These are phyloP conservation scores for Eupithecia dodoneata DNA, from an alignment of 2,888 invertebrate species.

Conservation along the genomic window DNA sequence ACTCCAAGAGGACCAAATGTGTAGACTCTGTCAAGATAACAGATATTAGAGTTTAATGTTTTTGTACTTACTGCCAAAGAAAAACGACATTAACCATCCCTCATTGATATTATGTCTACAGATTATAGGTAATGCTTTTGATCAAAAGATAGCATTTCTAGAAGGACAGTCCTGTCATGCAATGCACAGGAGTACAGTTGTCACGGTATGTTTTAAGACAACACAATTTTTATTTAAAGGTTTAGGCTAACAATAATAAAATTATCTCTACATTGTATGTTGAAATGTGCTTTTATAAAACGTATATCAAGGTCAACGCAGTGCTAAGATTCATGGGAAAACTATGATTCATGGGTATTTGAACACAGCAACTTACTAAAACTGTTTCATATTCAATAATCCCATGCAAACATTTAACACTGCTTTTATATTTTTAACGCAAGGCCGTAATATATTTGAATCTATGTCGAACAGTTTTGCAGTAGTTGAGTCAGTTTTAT, in stretches of 20 bases:
- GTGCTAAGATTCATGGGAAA: neutral
- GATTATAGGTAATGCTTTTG: neutral
- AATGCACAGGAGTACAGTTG: neutral
- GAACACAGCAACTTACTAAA: neutral
- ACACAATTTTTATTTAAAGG: too few species aligned
- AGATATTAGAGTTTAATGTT: neutral
- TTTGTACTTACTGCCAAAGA: neutral
- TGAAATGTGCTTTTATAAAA: neutral
- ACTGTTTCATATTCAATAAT: conserved; percentile 50
- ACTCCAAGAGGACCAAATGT: too few species aligned
- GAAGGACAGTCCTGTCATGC: neutral
- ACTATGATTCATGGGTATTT: neutral
- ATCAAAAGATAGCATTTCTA: neutral
- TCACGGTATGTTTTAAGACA: neutral
- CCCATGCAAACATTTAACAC: conserved; percentile 52
- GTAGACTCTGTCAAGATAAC: too few species aligned
- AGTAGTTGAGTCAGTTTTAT: conserved; percentile 38
- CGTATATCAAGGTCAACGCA: neutral
- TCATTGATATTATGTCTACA: neutral
- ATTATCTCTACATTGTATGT: neutral
- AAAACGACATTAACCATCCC: neutral
- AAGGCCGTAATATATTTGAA: conserved; percentile 56
- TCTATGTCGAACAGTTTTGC: conserved; percentile 42
- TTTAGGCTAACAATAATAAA: neutral
- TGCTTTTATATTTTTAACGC: conserved; percentile 59